Conservation (phyloP, 2,888 invertebrate genomes). For the Ectemnius cavifrons region DNA sequence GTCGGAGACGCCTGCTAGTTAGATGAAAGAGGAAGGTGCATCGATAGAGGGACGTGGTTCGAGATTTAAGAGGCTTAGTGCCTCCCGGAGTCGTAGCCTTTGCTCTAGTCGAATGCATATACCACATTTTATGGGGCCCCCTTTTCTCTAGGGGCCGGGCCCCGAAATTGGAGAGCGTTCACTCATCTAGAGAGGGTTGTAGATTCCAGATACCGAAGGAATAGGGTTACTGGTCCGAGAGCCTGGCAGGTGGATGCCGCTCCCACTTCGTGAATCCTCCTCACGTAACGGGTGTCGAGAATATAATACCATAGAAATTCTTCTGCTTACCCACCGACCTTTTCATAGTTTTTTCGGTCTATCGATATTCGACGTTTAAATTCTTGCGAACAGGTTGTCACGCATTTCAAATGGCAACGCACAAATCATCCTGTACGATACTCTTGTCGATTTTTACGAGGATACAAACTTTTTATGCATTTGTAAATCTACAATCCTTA, state of each 20-base stretch:
- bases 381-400: too few relatives aligned
- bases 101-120: slow-evolving; percentile 42
- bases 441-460: too few relatives aligned
- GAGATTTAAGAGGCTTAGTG: slow-evolving; percentile 64
- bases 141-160: slow-evolving; percentile 57
- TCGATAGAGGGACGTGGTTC: slow-evolving; percentile 45
- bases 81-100: slow-evolving; percentile 41
- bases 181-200: slow-evolving; percentile 59
- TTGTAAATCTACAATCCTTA: too few relatives aligned
- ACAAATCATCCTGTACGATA: too few relatives aligned
- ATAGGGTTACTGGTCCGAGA: slow-evolving; percentile 65
- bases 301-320: slow-evolving; percentile 32
- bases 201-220: slow-evolving; percentile 69
- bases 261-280: slow-evolving; percentile 45
- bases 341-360: too few relatives aligned
- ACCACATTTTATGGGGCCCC: slow-evolving; percentile 55
- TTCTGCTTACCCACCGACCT: not conserved
- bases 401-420: too few relatives aligned
- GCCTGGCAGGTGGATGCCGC: slow-evolving; percentile 68
- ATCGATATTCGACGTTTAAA: too few relatives aligned
- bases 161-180: slow-evolving; percentile 61
- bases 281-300: slow-evolving; percentile 56
- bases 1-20: slow-evolving; percentile 27
- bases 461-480: too few relatives aligned
- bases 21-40: slow-evolving; percentile 42